phyloP scores from a whole-genome alignment of 2,888 invertebrate genomes.

The Habrosyne pyritoides region DNA sequence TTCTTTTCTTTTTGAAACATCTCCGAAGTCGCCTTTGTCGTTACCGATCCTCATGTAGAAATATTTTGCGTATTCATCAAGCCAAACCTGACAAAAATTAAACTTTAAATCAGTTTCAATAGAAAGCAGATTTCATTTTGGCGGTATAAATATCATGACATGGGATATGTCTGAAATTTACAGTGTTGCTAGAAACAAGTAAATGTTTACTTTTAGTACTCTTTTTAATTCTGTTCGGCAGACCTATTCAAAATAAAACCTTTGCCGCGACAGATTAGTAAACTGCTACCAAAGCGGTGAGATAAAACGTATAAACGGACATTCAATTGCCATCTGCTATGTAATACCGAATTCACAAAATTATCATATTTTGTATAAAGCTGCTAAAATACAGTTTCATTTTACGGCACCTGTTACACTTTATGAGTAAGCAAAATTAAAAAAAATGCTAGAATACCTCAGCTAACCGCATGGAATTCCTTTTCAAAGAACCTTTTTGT shows the following conservation, averaged over 20 bases:
- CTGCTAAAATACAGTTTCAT: neutral
- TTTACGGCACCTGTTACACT: neutral
- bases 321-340: no score
- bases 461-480: slow-evolving; percentile 96
- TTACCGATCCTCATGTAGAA: slow-evolving; percentile 98
- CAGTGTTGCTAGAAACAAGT: no score
- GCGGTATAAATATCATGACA: no score
- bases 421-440: slow-evolving; percentile 1
- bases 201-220: no score
- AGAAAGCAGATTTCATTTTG: neutral
- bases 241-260: no score
- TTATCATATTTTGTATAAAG: neutral
- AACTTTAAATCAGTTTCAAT: neutral
- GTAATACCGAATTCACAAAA: neutral
- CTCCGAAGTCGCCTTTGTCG: slow-evolving; percentile 95
- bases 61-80: slow-evolving; percentile 97
- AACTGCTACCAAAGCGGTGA: no score
- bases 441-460: slow-evolving; percentile 75
- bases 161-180: no score
- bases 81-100: slow-evolving; percentile 87
- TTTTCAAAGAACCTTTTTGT: slow-evolving; percentile 92
- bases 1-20: slow-evolving; percentile 90
- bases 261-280: no score
- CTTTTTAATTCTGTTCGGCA: no score
- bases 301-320: no score